These are phyloP conservation scores for Cephus sareptanus DNA, from an alignment of 2,888 invertebrate genomes.

Conservation along the genomic window DNA sequence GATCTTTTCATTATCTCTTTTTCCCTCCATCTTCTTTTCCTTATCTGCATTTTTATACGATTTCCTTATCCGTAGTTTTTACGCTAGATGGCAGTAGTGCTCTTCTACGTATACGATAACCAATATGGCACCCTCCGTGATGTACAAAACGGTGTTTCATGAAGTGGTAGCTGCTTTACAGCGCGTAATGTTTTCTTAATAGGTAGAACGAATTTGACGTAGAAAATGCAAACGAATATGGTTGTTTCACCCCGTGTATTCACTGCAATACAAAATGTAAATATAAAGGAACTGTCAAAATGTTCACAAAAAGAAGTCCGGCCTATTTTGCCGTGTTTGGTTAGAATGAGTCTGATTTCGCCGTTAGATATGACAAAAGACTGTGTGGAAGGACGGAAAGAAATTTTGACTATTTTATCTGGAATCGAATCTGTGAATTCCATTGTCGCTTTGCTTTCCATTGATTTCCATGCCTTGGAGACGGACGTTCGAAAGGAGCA, in stretches of 20 bases:
- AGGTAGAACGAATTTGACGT: not conserved
- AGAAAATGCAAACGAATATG: constrained; percentile 55
- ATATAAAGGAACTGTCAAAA: constrained; percentile 79
- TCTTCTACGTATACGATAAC: not conserved
- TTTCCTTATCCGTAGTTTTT: not conserved
- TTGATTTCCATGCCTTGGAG: constrained; percentile 93
- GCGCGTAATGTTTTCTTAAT: not conserved
- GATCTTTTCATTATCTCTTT: too few relatives aligned
- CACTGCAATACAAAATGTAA: constrained; percentile 84
- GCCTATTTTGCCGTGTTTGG: constrained; percentile 91
- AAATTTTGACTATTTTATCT: constrained; percentile 88
- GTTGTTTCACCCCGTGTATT: constrained; percentile 78
- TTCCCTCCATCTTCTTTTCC: too few relatives aligned
- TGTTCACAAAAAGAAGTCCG: constrained; percentile 84
- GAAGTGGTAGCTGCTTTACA: not conserved
- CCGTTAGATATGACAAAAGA: constrained; percentile 87
- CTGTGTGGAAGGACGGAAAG: constrained; percentile 86
- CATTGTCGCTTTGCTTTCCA: constrained; percentile 91
- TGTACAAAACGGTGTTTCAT: not conserved
- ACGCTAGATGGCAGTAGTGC: not conserved
- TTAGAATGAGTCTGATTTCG: constrained; percentile 91
- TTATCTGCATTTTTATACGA: not conserved
- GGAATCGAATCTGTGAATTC: constrained; percentile 95
- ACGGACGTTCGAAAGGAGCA: constrained; percentile 93
- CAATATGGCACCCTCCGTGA: not conserved